Evolutionary conservation across 1,140 invertebrate genomes (phyloP).

Genomic region (Homarus americanus): DNA sequence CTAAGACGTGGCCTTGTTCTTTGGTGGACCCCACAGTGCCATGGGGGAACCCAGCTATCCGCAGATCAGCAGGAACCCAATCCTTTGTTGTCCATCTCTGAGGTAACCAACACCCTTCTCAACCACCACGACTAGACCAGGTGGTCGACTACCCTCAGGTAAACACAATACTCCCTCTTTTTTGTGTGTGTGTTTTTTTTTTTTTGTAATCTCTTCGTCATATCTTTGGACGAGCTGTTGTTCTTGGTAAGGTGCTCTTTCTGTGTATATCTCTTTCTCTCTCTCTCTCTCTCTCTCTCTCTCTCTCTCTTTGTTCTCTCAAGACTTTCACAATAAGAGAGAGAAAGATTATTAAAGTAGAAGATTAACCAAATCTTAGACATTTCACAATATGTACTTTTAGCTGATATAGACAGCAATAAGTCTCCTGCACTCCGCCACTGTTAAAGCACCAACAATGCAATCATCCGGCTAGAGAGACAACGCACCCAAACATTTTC

Average conservation of each 20-base stretch:
- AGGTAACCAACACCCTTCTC: constrained; percentile 88
- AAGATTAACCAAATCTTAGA: constrained; percentile 7
- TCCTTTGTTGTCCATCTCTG: constrained; percentile 89
- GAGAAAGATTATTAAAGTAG: neutral
- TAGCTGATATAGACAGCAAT: neutral
- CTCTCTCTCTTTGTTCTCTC: neutral
- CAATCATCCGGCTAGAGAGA: constrained; percentile 47
- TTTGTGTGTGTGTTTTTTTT: neutral
- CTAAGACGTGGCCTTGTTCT: constrained; percentile 75
- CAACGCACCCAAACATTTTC: constrained; percentile 31
- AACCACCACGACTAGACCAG: constrained; percentile 77
- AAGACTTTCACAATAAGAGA: neutral
- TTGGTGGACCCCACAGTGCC: constrained; percentile 64
- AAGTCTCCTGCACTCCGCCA: constrained; percentile 2
- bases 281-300: neutral
- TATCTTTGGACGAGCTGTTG: neutral
- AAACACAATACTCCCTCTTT: constrained; percentile 26
- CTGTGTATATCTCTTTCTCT: constrained; percentile 10
- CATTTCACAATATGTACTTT: neutral
- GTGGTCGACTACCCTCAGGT: constrained; percentile 44
- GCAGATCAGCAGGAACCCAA: constrained; percentile 85
- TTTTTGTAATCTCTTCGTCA: neutral
- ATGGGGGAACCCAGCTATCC: constrained; percentile 76
- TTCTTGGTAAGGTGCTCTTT: neutral
- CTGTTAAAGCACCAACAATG: constrained; percentile 19